Evolutionary conservation across 2,797 vertebrate species (phyloP).

Genomic region (Cuculus canorus): DNA sequence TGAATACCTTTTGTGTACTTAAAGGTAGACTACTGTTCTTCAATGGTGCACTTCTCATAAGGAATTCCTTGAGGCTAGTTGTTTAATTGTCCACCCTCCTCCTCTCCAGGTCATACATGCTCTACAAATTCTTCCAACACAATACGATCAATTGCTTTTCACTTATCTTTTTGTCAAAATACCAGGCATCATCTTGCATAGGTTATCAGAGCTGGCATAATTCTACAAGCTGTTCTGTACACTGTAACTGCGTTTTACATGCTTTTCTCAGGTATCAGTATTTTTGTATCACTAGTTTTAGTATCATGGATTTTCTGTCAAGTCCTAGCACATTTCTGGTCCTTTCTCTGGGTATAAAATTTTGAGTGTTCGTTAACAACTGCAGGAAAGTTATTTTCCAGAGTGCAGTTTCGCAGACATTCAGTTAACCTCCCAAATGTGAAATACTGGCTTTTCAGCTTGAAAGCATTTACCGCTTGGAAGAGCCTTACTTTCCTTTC

Average conservation of each 20-base stretch:
- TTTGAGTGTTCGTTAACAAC: not conserved
- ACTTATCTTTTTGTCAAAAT: not conserved
- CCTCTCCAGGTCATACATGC: accelerated
- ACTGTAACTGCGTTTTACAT: not conserved
- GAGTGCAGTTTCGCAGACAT: not conserved
- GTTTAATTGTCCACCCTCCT: not conserved
- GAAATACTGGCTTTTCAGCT: not conserved
- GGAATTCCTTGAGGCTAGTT: not conserved
- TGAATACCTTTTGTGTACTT: not conserved
- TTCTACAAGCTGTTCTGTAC: not conserved
- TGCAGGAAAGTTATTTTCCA: not conserved
- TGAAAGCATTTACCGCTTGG: not conserved
- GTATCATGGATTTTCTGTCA: not conserved
- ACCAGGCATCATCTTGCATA: not conserved
- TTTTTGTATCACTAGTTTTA: not conserved
- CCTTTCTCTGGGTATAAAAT: not conserved
- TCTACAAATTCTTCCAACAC: not conserved
- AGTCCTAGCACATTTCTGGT: not conserved
- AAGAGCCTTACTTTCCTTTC: not conserved
- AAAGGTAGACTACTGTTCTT: not conserved
- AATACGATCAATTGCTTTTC: not conserved
- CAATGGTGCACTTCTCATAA: not conserved
- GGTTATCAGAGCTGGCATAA: not conserved
- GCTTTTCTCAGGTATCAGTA: not conserved
- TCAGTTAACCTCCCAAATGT: not conserved